Evolutionary conservation across 2,797 vertebrate genomes (phyloP).

Genomic region (Acanthurus lineatus): DNA sequence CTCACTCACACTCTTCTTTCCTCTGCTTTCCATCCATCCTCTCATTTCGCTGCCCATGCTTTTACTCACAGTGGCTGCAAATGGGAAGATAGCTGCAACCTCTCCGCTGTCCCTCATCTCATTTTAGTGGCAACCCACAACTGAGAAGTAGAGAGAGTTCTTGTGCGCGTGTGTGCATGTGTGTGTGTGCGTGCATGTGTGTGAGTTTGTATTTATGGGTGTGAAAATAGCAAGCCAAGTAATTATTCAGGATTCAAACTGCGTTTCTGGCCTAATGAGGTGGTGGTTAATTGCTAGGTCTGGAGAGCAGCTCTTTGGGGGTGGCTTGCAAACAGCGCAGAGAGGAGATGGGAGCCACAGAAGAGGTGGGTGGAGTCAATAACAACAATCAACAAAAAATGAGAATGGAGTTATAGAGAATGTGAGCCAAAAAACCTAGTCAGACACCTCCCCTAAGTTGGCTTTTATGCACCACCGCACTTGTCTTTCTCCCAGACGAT

Average conservation of each 20-base stretch:
- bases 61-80: conserved; percentile 53
- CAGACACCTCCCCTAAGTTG: conserved; percentile 10
- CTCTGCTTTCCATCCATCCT: conserved; percentile 31
- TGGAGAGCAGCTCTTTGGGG: conserved; percentile 55
- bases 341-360: conserved; percentile 26
- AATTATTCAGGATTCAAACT: conserved; percentile 70
- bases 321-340: conserved; percentile 35
- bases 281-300: conserved; percentile 68
- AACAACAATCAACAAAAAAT: conserved; percentile 48
- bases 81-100: conserved; percentile 54
- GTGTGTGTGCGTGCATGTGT: not conserved
- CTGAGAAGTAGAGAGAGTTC: conserved; percentile 21
- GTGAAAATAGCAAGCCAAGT: conserved; percentile 32
- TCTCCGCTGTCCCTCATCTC: conserved; percentile 23
- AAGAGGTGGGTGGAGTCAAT: conserved; percentile 42
- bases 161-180: not conserved
- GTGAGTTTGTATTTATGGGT: conserved; percentile 16
- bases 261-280: conserved; percentile 72
- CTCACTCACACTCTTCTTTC: conserved; percentile 15
- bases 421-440: conserved; percentile 6
- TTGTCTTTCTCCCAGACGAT: conserved; percentile 19
- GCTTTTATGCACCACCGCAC: conserved; percentile 11
- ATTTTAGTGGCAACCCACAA: conserved; percentile 42
- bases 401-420: conserved; percentile 18
- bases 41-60: conserved; percentile 42